A percentile compares a stretch with the other conserved stretches of the same genome.
Conservation (phyloP, 2,888 invertebrate species). For the Amphipoea oculea region DNA sequence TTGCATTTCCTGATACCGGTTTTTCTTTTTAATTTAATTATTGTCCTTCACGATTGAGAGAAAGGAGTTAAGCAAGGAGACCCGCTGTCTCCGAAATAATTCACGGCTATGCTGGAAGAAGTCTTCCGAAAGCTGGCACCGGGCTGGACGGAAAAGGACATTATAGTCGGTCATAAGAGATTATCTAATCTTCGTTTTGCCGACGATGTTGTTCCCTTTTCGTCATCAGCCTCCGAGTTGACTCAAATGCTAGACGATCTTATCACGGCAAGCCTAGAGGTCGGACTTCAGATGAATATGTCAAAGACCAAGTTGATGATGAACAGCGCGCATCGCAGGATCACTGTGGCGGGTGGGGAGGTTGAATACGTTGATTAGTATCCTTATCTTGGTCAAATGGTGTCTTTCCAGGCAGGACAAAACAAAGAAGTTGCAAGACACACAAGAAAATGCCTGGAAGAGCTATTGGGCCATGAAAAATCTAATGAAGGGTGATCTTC, state of each 20-base stretch:
- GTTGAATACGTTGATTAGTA: background rate
- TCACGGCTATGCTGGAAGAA: background rate
- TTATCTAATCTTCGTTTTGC: background rate
- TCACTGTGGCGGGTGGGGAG: too few relatives aligned
- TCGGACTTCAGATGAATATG: too few relatives aligned
- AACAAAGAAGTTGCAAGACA: background rate
- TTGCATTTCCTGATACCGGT: constrained; percentile 6
- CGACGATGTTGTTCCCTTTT: background rate
- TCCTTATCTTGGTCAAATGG: background rate
- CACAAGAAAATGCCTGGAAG: background rate
- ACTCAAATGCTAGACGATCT: background rate
- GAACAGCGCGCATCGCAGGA: too few relatives aligned
- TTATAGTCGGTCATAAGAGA: background rate
- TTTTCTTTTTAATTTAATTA: constrained; percentile 2
- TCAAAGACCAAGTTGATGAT: too few relatives aligned
- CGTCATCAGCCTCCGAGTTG: background rate
- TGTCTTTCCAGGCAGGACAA: background rate
- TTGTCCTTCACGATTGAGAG: background rate
- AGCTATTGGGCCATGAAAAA: background rate
- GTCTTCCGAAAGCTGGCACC: background rate
- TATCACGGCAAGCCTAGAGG: background rate
- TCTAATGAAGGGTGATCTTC: background rate
- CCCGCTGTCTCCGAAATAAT: background rate
- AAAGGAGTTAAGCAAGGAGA: background rate
- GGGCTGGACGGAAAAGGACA: background rate